Base-by-base conservation (phyloP, 2,113 vertebrate genomes). In the Spea multiplicata region DNA sequence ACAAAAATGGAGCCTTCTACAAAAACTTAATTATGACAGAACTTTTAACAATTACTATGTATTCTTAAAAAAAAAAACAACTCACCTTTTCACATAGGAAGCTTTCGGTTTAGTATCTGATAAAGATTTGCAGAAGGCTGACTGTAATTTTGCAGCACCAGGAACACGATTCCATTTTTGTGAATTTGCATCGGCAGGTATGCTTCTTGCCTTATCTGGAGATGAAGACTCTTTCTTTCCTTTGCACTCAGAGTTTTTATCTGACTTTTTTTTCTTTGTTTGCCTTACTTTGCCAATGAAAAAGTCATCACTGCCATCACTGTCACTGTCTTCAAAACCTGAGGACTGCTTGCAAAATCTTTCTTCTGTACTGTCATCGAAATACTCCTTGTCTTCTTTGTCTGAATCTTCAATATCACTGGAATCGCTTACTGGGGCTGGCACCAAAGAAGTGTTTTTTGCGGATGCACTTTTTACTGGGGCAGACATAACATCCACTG, bases 291-390 rank as follows among this genome's bases (percentile, higher is more conserved):
- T 99, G 7, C 95, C 96, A 53, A 98, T 86, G 73, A 99, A 99
- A 88, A 99, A 99, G 83, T 96, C 94, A 49, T 96, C 90, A 67
- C 66, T 85, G 0, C 92, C 89, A 0, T 95, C 94, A 74, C 87
- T 92, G 5, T 88, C 76, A 59, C 90, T 93, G 69, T 88, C 91
- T 72, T 96, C 96, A 7, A 95, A 96, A 76, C 91, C 81, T 44
- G 96, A 96, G 0, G 95, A 94, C 75, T 95, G 94, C 71, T 94
- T 95, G 78, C 85, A 92, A 89, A 98, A 99, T 4, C 97, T 95
- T 76, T 99, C 97, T 81, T 99, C 97, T 4, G 97, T 99, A 84
- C 97, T 99, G 85, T 97, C 95, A 81, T 96, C 95, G 81, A 95
- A 97, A 81, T 95, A 95, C 3, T 94, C 92, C 66, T 93, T 87